Evolutionary conservation across 2,888 invertebrate genomes (phyloP).

Genomic region (Cantharis rufa): DNA sequence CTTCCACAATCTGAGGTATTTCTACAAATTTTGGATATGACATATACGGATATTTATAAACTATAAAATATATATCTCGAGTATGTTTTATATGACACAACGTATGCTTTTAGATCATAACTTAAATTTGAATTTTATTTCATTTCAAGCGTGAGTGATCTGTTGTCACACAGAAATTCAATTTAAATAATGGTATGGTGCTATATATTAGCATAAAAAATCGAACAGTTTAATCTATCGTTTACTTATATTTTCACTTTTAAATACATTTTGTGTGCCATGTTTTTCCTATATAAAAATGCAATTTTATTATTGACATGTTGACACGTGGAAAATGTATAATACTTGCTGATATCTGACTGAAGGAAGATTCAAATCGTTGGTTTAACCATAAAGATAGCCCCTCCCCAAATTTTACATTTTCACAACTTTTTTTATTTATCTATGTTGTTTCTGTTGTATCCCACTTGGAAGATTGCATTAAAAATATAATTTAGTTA

Average conservation of each 20-base stretch:
- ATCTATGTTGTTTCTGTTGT: background rate
- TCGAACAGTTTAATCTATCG: background rate
- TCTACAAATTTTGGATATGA: slow-evolving; percentile 9
- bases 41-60: background rate
- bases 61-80: background rate
- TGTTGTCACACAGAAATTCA: slow-evolving; percentile 26
- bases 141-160: slow-evolving; percentile 21
- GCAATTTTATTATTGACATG: background rate
- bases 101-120: background rate
- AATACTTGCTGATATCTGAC: background rate
- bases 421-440: background rate
- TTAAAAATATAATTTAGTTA: background rate
- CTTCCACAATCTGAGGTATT: slow-evolving; percentile 25
- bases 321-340: too few species aligned
- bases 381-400: background rate
- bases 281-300: background rate
- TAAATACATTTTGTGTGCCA: background rate
- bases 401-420: background rate
- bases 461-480: background rate
- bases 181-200: slow-evolving; percentile 24
- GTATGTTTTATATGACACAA: slow-evolving; percentile 1
- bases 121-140: slow-evolving; percentile 12
- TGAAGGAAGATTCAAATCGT: background rate
- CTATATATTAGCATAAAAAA: background rate
- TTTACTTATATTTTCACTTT: background rate